Base-by-base conservation (phyloP, 2,113 vertebrate genomes). In the Erpornis zantholeuca region DNA sequence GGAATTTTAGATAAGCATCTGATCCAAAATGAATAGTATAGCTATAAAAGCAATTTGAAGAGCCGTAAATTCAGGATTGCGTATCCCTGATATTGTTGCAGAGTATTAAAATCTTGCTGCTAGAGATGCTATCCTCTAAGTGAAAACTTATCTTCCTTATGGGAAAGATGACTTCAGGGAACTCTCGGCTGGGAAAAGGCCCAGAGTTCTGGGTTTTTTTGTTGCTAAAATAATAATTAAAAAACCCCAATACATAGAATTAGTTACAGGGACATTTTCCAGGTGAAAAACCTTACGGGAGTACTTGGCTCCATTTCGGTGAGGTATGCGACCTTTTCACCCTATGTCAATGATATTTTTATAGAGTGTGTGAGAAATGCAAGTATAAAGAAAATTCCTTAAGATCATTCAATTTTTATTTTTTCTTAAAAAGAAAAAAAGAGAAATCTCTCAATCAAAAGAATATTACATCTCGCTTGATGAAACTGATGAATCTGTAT, bases 111-210 rank as follows among this genome's bases (percentile, higher is more conserved):
- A 77, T 90, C 88, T 95, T 95, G 88, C 87, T 94, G 91, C 57
- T 95, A 61, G 75, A 97, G 85, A 92, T 97, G 78, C 81, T 96
- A 91, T 90, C 90, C 91, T 96, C 66, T 96, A 92, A 94, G 89
- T 96, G 94, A 92, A 97, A 96, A 95, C 88, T 95, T 92, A 94
- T 96, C 82, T 97, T 94, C 64, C 76, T 86, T 96, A 83, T 72
- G 71, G 83, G 81, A 93, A 97, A 88, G 80, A 97, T 94, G 90
- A 92, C 69, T 96, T 95, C 65, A 75, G 61, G 92, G 79, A 94
- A 91, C 80, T 91, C 82, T 83, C 27, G 6, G 19, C 68, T 88
- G 49, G 80, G 80, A 92, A 81, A 64, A 82, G 71, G 44, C 72
- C 38, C 72, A n/a, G 28, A 35, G 49, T 19, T 71, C 72, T 82